Percentiles rank a stretch among this genome's conserved stretches.
Conservation (phyloP, 2,888 invertebrate species). For the Caenorhabditis sp. region DNA sequence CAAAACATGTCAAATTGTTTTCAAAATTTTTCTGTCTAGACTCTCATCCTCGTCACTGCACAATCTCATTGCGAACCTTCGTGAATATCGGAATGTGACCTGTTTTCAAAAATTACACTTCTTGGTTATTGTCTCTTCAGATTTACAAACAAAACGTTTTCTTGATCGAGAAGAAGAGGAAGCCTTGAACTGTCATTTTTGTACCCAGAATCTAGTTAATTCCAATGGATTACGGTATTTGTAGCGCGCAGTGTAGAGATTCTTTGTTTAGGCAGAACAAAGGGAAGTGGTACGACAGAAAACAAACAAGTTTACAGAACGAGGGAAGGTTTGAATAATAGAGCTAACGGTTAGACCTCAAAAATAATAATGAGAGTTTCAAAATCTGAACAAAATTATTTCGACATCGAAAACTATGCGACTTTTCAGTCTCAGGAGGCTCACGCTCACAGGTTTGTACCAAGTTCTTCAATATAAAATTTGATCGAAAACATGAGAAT, state of each 20-base stretch:
- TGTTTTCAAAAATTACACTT: constrained; percentile 36
- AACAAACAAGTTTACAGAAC: too few relatives aligned
- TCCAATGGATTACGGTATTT: constrained; percentile 14
- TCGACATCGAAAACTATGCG: too few relatives aligned
- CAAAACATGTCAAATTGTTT: not conserved
- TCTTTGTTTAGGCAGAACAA: not conserved
- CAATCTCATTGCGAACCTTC: too few relatives aligned
- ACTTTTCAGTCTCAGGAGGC: too few relatives aligned
- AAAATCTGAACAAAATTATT: too few relatives aligned
- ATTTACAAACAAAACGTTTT: constrained; percentile 15
- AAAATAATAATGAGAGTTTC: too few relatives aligned
- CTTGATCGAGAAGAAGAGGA: not conserved
- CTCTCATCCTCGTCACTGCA: too few relatives aligned
- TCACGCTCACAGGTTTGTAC: too few relatives aligned
- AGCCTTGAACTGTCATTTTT: constrained; percentile 3
- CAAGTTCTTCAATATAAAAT: too few relatives aligned
- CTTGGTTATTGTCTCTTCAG: constrained; percentile 9
- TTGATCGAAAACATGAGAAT: too few relatives aligned
- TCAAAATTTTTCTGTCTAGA: too few relatives aligned
- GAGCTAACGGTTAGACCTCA: too few relatives aligned
- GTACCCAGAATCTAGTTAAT: not conserved
- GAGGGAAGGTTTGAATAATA: not conserved
- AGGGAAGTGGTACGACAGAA: not conserved
- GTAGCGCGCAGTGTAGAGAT: not conserved
- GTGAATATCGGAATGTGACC: not conserved